phyloP scores from a whole-genome alignment of 2,888 invertebrate species.

The Cataglyphis altisquamis region DNA sequence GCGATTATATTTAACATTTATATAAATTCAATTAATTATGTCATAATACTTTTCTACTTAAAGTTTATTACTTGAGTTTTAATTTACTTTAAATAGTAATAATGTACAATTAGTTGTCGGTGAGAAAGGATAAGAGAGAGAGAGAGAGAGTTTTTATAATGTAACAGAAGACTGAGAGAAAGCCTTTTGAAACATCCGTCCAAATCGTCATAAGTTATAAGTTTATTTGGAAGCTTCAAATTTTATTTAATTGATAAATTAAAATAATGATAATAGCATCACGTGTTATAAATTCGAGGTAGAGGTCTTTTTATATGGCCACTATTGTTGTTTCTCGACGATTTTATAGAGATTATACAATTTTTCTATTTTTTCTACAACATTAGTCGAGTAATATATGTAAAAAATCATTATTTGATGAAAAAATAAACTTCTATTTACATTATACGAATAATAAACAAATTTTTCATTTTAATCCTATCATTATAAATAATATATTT shows the following conservation, averaged over 20 bases:
- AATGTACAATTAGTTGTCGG: conserved; percentile 56
- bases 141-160: conserved; percentile 38
- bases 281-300: conserved; percentile 25
- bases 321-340: background rate
- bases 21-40: background rate
- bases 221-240: conserved; percentile 14
- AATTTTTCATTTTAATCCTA: conserved; percentile 19
- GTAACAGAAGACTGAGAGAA: conserved; percentile 81
- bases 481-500: background rate
- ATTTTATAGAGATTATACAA: conserved; percentile 37
- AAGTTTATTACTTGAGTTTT: background rate
- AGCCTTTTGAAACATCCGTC: conserved; percentile 78
- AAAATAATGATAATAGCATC: conserved; percentile 19
- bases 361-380: conserved; percentile 42
- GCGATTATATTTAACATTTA: background rate
- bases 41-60: conserved; percentile 49
- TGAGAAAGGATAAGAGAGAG: conserved; percentile 12
- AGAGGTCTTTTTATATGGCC: conserved; percentile 10
- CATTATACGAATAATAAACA: conserved; percentile 35
- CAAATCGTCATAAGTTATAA: conserved; percentile 65
- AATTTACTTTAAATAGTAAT: conserved; percentile 40
- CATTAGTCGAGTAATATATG: conserved; percentile 23
- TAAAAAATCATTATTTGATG: conserved; percentile 11
- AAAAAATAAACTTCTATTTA: conserved; percentile 31
- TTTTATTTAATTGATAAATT: background rate